Conservation (phyloP, 2,797 vertebrate genomes). For the Euthynnus affinis region DNA sequence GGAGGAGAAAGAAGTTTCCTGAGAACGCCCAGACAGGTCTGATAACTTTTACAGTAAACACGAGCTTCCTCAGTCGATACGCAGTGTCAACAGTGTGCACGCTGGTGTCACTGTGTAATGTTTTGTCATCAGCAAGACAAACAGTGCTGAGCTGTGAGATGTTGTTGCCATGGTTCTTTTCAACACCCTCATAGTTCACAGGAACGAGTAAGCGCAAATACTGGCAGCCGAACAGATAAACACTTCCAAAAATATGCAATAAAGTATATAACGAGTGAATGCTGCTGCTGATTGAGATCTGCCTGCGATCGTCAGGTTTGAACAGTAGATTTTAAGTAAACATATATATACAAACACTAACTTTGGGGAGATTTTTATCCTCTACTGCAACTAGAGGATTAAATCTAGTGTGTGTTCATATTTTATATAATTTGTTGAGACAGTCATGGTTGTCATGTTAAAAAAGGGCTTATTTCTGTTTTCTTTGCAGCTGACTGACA, state of each 20-base stretch:
- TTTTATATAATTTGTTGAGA: not conserved
- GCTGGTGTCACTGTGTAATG: constrained; percentile 58
- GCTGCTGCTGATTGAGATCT: not conserved
- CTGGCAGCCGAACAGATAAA: constrained; percentile 31
- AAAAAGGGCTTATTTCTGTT: not conserved
- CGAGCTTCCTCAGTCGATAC: constrained; percentile 47
- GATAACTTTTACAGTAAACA: constrained; percentile 79
- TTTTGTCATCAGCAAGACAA: constrained; percentile 78
- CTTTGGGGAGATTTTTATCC: not conserved
- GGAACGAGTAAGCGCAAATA: constrained; percentile 45
- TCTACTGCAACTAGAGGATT: not conserved
- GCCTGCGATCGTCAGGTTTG: not conserved
- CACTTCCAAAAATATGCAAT: constrained; percentile 18
- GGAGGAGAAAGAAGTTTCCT: constrained; percentile 18
- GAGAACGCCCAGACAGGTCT: constrained; percentile 70
- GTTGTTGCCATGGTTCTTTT: constrained; percentile 30
- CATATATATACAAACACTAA: too few species aligned
- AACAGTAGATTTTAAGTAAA: too few species aligned
- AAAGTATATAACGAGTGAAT: not conserved
- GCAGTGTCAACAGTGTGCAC: constrained; percentile 68
- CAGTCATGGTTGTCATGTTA: not conserved
- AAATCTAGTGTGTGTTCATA: constrained; percentile 1
- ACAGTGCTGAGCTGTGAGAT: constrained; percentile 58
- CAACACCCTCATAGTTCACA: constrained; percentile 28
- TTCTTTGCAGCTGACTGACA: too few species aligned